Base-by-base conservation (phyloP, 2,113 vertebrate species). In the Gymnogyps californianus region DNA sequence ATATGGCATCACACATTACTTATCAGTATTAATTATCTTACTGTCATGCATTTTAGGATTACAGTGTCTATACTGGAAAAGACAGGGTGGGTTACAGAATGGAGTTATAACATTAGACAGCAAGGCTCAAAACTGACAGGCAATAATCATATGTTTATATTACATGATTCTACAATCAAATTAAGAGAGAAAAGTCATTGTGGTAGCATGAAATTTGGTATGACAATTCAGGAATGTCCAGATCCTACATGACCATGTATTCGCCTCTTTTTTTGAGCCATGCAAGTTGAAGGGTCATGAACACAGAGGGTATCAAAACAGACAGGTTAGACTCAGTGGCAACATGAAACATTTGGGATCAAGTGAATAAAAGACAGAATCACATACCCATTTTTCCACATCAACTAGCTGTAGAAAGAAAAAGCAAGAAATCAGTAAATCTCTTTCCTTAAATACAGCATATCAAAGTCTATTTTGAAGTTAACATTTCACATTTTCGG, bases 321-420 rank as follows among this genome's bases (percentile, higher is more conserved):
- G 97, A 98, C 82, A 96, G 64, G 51, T 98, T 94, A 97, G 95
- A 97, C 89, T 96, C 92, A 94, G 95, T 76, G 96, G 97, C 94
- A 95, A 95, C 96, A 97, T 88, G 83, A 91, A 94, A 94, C 97
- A 77, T 65, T 97, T 89, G 87, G 77, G 72, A 94, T 96, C 95
- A 95, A 95, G 93, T 91, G 95, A 93, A 96, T 96, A 89, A 98
- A 97, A 97, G 88, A 97, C 93, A 95, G 92, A 97, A 97, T 97
- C 97, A 99, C 98, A 96, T 98, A 98, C 98, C 98, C 98, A 98
- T 98, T 98, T 98, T 98, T 99, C 98, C 98, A 99, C 97, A 98
- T 99, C 98, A 98, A 99, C 98, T 98, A 98, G 98, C 98, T 99
- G 98, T 98, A 97, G 97, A 97, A 98, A 98, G 98, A 98, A 98